Base-by-base conservation (phyloP, 2,888 invertebrate genomes). In the Bursaphelenchus okinawaensis region DNA sequence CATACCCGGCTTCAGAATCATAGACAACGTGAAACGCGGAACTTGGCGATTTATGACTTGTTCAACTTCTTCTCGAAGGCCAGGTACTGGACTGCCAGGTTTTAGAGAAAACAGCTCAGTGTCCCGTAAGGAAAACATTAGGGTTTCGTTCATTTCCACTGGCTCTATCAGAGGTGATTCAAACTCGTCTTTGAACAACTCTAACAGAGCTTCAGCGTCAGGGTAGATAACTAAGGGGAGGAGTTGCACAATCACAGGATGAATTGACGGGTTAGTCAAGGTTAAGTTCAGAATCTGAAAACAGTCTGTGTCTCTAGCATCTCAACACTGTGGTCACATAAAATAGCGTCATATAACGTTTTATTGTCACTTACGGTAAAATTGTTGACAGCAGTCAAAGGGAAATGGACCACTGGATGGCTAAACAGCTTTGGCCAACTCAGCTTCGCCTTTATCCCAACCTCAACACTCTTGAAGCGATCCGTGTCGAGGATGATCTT, bases 401-500 rank as follows among this genome's bases (percentile, higher is more conserved):
- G 89, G 84, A 90, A 90, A 71, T 85, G 86, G 59, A 89, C 82
- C 84, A 86, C 81, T 31, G 79, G 77, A 64, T 83, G 83, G 54
- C 82, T 83, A 56, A 85, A 77, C 19, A 87, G 73, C 22, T 84
- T 80, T 3, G 90, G 90, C 90, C 90, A 90, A 63, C 87, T 86
- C 75, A 89, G 87, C 77, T 88, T 87, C 52, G 89, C 52, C 55
- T 63, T 19, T 9, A 62, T 31, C 16, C 54, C 62, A n/a, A 63
- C 75, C 66, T 77, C 71, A 81, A 89, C 88, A 67, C 88, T 88
- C 65, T 85, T 84, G 55, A 86, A 85, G 84, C 89, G 89, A 56
- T 87, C 88, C 4, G 91, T 91, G 83, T 91, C 90, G 78, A 91
- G 82, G 68, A 88, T 87, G 81, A 91, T 86, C 23, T 90, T 88